phyloP scores from a whole-genome alignment of 2,888 invertebrate genomes.

The Drosophila vallismaia region DNA sequence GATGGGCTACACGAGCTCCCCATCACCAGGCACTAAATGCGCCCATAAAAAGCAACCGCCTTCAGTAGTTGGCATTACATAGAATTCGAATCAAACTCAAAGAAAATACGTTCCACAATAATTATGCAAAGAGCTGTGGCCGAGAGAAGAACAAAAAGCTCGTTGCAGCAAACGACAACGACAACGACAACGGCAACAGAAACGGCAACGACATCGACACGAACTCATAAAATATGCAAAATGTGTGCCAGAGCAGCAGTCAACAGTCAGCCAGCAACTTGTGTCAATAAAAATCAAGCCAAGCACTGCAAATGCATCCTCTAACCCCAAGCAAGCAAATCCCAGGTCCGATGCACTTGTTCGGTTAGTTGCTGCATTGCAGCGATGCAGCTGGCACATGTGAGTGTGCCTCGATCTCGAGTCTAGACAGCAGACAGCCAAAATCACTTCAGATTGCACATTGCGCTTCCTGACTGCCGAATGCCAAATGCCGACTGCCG shows the following conservation, averaged over 20 bases:
- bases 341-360: constrained; percentile 66
- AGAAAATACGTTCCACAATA: constrained; percentile 61
- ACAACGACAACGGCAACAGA: constrained; percentile 23
- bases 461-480: constrained; percentile 74
- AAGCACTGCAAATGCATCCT: constrained; percentile 63
- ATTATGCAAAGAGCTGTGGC: constrained; percentile 72
- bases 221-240: constrained; percentile 80
- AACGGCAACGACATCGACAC: constrained; percentile 61
- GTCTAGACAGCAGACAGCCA: constrained; percentile 78
- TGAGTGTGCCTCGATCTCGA: constrained; percentile 79
- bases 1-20: constrained; percentile 42
- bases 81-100: constrained; percentile 61
- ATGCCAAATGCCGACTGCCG: constrained; percentile 21
- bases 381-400: constrained; percentile 64
- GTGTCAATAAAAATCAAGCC: constrained; percentile 79
- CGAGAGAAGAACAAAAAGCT: constrained; percentile 41
- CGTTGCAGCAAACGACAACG: constrained; percentile 55
- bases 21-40: constrained; percentile 23
- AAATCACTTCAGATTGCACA: constrained; percentile 78
- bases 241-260: constrained; percentile 71
- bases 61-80: constrained; percentile 60
- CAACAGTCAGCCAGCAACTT: constrained; percentile 74
- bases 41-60: constrained; percentile 34
- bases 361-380: constrained; percentile 58
- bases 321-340: constrained; percentile 18